These are phyloP conservation scores for Agapostemon virescens DNA, from an alignment of 2,888 invertebrate species.

Conservation along the genomic window DNA sequence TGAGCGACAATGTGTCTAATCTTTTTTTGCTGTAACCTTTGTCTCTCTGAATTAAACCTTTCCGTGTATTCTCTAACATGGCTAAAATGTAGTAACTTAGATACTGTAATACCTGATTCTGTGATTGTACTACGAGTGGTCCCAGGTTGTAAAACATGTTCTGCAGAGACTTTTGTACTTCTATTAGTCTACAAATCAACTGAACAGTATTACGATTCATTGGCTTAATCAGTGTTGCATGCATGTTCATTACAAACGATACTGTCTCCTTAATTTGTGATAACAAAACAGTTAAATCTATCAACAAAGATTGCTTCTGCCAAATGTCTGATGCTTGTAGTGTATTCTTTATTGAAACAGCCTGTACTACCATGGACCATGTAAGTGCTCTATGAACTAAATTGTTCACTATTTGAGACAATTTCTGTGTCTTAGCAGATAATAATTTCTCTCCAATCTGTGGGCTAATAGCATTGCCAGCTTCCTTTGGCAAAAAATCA, in stretches of 20 bases:
- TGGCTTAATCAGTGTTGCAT: constrained; percentile 86
- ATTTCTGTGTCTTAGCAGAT: constrained; percentile 66
- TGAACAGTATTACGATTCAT: constrained; percentile 89
- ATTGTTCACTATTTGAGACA: constrained; percentile 75
- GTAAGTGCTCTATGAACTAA: constrained; percentile 82
- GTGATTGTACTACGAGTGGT: constrained; percentile 86
- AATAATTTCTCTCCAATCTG: constrained; percentile 76
- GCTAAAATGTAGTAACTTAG: constrained; percentile 88
- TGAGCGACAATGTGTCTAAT: constrained; percentile 75
- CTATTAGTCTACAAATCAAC: constrained; percentile 89
- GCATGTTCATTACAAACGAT: constrained; percentile 86
- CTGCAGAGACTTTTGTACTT: constrained; percentile 90
- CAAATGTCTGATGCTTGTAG: constrained; percentile 75
- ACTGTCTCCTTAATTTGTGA: constrained; percentile 81
- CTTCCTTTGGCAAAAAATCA: constrained; percentile 83
- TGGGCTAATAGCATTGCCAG: constrained; percentile 65
- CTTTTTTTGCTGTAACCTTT: constrained; percentile 75
- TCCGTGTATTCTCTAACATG: constrained; percentile 85
- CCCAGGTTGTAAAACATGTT: constrained; percentile 86
- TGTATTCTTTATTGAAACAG: constrained; percentile 84
- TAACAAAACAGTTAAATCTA: constrained; percentile 81
- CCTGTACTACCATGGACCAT: constrained; percentile 79
- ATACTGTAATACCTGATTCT: constrained; percentile 90
- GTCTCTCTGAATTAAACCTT: constrained; percentile 73
- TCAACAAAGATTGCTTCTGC: constrained; percentile 81